phyloP scores from a whole-genome alignment of 2,113 vertebrate species.

The Himantopus leucocephalus region DNA sequence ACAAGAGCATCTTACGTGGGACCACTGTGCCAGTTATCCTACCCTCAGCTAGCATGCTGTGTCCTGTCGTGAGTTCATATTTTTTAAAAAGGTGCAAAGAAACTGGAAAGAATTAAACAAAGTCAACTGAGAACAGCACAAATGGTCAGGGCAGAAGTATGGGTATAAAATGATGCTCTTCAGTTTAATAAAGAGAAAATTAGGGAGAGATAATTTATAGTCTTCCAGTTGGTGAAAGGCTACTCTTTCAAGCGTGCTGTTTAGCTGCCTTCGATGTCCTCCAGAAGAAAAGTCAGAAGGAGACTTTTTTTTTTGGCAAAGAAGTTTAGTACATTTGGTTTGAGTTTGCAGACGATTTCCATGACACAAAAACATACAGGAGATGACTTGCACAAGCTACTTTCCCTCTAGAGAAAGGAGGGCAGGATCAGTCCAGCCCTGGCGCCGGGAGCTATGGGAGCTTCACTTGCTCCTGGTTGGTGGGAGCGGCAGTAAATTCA shows the following conservation, averaged over 20 bases:
- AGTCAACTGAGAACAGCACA: background rate
- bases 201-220: background rate
- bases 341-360: background rate
- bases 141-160: background rate
- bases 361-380: background rate
- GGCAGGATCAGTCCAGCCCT: background rate
- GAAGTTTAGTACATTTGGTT: background rate
- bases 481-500: background rate
- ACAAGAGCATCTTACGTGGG: background rate
- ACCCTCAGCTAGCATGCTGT: background rate
- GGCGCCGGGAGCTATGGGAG: accelerated
- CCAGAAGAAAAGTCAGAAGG: background rate
- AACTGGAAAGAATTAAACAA: background rate
- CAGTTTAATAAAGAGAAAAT: background rate
- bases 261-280: background rate
- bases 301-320: background rate
- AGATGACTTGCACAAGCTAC: background rate
- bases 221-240: background rate
- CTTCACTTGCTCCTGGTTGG: accelerated
- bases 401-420: background rate
- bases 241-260: background rate
- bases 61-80: background rate
- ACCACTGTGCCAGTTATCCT: background rate
- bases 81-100: background rate
- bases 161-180: background rate